Evolutionary conservation across 2,113 vertebrate species (phyloP).

Genomic region (Bos javanicus): DNA sequence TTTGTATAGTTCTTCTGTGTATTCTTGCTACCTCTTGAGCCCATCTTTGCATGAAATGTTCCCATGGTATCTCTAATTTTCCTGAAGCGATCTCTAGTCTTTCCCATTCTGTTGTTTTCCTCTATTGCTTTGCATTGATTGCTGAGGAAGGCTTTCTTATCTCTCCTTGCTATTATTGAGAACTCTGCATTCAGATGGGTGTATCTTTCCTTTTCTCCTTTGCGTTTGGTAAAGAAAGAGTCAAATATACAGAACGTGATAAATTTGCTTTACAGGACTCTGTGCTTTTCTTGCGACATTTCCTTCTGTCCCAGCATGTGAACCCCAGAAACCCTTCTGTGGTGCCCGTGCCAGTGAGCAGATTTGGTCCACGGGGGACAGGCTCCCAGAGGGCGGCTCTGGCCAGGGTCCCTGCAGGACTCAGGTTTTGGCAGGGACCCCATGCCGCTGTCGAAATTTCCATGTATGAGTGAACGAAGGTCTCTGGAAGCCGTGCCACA

Average conservation of each 20-base stretch:
- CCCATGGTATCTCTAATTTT: neutral
- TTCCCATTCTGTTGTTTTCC: neutral
- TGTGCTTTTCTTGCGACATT: neutral
- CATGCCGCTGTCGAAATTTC: fast-evolving
- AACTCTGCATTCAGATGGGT: neutral
- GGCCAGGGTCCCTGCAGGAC: neutral
- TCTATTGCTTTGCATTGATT: neutral
- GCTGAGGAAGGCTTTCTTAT: neutral
- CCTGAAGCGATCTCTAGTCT: neutral
- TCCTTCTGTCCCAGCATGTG: neutral
- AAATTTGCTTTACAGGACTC: neutral
- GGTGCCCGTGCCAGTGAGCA: neutral
- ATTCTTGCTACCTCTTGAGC: neutral
- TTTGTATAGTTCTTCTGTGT: neutral
- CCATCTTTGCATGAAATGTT: neutral
- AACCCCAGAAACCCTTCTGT: neutral
- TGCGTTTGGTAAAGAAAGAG: neutral
- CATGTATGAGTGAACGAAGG: neutral
- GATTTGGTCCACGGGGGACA: neutral
- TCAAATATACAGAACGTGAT: neutral
- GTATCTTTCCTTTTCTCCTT: neutral
- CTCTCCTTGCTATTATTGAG: neutral
- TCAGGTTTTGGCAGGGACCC: neutral
- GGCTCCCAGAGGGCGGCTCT: neutral
- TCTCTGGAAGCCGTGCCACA: neutral